Evolutionary conservation across 2,888 invertebrate species (phyloP).

Genomic region (Leptopterna dolabrata): DNA sequence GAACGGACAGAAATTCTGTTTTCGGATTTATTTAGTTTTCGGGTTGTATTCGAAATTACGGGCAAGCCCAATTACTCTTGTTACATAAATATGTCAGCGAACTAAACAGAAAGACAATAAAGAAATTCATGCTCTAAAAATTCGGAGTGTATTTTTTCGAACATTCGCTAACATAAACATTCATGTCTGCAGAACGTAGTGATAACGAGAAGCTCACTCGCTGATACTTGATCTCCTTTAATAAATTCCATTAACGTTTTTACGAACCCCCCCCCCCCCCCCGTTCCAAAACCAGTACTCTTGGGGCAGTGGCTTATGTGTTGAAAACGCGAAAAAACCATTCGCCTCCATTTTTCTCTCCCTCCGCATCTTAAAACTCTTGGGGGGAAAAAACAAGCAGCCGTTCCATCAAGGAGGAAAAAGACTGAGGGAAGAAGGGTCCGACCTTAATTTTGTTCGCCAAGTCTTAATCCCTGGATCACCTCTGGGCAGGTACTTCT

Average conservation of each 20-base stretch:
- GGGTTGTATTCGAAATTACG: no score
- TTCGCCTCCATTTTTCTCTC: not conserved
- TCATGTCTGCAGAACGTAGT: not conserved
- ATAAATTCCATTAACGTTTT: conserved; percentile 15
- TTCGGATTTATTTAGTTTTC: no score
- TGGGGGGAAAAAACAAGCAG: not conserved
- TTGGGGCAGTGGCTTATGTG: not conserved
- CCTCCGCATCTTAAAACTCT: not conserved
- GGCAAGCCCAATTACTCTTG: no score
- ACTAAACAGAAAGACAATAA: no score
- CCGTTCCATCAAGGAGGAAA: not conserved
- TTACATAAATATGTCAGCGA: no score
- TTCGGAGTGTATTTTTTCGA: no score
- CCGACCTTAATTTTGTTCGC: conserved; percentile 42
- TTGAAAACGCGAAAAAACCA: not conserved
- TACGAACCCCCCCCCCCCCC: not conserved
- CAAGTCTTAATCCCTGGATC: conserved; percentile 37
- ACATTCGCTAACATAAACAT: no score
- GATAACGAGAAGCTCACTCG: not conserved
- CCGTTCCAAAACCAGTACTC: not conserved
- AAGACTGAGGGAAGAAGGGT: not conserved
- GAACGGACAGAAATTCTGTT: no score
- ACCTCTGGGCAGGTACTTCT: not conserved
- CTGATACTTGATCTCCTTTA: not conserved
- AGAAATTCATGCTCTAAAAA: no score